phyloP scores from a whole-genome alignment of 2,888 invertebrate species.

The Pristionchus maxplancki region DNA sequence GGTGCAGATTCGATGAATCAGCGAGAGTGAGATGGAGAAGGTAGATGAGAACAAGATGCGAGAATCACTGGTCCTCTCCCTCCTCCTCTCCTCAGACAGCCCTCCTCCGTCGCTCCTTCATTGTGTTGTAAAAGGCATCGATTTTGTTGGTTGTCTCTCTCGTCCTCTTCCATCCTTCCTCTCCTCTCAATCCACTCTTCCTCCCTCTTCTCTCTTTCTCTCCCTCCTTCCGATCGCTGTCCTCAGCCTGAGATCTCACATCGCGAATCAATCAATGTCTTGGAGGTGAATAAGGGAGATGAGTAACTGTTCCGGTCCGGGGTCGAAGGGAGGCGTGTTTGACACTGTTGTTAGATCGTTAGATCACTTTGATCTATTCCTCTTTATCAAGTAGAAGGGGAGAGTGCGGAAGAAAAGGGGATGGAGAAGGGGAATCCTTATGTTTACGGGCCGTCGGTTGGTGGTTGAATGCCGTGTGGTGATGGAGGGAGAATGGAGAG shows the following conservation, averaged over 20 bases:
- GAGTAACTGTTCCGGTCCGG: not conserved
- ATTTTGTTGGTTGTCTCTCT: slow-evolving; percentile 40
- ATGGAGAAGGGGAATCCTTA: slow-evolving; percentile 25
- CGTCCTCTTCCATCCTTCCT: not conserved
- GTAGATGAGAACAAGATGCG: slow-evolving; percentile 44
- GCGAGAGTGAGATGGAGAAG: slow-evolving; percentile 20
- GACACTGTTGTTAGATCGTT: not conserved
- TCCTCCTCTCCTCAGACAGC: not conserved
- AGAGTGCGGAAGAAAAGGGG: not conserved
- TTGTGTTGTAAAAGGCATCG: slow-evolving; percentile 53
- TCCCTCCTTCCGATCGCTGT: not conserved
- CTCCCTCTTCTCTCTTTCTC: not conserved
- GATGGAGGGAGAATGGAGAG: not conserved
- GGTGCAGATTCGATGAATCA: slow-evolving; percentile 25
- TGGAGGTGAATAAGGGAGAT: not conserved
- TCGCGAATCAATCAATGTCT: not conserved
- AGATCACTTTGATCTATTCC: slow-evolving; percentile 21
- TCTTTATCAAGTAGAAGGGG: slow-evolving; percentile 7
- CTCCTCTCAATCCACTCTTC: not conserved
- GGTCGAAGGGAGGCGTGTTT: not conserved
- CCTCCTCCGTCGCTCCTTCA: slow-evolving; percentile 45
- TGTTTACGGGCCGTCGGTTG: slow-evolving; percentile 38
- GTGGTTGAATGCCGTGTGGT: slow-evolving; percentile 39
- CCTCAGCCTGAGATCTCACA: not conserved
- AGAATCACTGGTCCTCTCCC: not conserved